These are phyloP conservation scores for Prorops nasuta DNA, from an alignment of 1,140 invertebrate species.

Conservation along the genomic window DNA sequence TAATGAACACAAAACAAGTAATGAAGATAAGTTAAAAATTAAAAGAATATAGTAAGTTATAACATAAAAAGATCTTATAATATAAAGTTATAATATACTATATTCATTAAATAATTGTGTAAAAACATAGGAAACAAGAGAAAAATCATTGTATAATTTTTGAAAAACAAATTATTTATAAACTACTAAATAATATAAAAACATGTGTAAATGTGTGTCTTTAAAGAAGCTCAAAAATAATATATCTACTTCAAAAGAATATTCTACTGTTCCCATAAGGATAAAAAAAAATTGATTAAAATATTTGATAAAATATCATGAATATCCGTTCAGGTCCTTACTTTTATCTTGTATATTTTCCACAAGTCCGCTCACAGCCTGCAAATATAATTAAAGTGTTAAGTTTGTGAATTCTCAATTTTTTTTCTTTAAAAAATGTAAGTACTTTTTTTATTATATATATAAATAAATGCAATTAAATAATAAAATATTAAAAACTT, in stretches of 20 bases:
- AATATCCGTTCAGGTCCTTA: conserved; percentile 60
- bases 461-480: conserved; percentile 3
- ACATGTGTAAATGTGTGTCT: not conserved
- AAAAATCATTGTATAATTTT: not conserved
- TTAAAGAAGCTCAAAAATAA: not conserved
- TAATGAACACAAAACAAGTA: too few species aligned
- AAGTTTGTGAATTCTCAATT: too few species aligned
- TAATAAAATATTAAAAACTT: conserved; percentile 5
- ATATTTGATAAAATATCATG: conserved; percentile 25
- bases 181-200: not conserved
- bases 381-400: conserved; percentile 32
- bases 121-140: not conserved
- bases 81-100: too few species aligned
- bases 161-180: not conserved
- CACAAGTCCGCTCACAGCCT: conserved; percentile 81
- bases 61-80: too few species aligned
- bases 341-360: conserved; percentile 70
- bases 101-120: too few species aligned
- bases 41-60: too few species aligned
- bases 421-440: not conserved
- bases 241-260: too few species aligned
- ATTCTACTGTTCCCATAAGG: too few species aligned
- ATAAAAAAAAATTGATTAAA: conserved; percentile 23
- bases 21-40: too few species aligned
- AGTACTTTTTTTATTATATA: conserved; percentile 7